Percentiles rank a stretch among this genome's conserved stretches.
Evolutionary conservation across 2,113 vertebrate species (phyloP).

Genomic region (Toxostoma redivivum): DNA sequence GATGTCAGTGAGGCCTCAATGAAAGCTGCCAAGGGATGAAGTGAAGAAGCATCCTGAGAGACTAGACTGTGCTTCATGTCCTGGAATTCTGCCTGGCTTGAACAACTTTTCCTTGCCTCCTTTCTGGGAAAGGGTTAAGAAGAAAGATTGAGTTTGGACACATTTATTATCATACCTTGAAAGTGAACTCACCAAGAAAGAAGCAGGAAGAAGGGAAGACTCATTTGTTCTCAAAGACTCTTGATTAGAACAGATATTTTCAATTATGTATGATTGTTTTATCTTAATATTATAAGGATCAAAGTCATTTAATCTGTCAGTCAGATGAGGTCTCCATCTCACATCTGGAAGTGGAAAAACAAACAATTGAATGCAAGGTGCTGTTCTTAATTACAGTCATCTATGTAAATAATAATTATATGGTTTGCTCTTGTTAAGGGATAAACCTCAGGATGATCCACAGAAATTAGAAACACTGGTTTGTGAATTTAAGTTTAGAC

Average conservation of each 20-base stretch:
- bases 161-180: constrained; percentile 26
- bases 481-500: neutral
- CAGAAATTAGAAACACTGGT: neutral
- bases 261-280: constrained; percentile 26
- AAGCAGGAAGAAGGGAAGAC: neutral
- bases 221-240: constrained; percentile 15
- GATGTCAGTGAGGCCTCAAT: neutral
- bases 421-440: neutral
- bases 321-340: constrained; percentile 18
- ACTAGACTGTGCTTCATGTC: neutral
- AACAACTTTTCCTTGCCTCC: neutral
- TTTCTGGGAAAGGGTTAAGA: neutral
- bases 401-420: constrained; percentile 24
- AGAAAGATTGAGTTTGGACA: neutral
- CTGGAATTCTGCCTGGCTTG: neutral
- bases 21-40: neutral
- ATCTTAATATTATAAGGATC: constrained; percentile 22
- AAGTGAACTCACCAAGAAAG: constrained; percentile 17
- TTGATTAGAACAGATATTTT: constrained; percentile 44
- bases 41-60: neutral
- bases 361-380: constrained; percentile 25
- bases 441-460: neutral
- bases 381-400: constrained; percentile 51
- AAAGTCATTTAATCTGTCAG: constrained; percentile 32
- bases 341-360: constrained; percentile 36